These are phyloP conservation scores for Trigoniulus corallinus DNA, from an alignment of 1,140 invertebrate species.

Conservation along the genomic window DNA sequence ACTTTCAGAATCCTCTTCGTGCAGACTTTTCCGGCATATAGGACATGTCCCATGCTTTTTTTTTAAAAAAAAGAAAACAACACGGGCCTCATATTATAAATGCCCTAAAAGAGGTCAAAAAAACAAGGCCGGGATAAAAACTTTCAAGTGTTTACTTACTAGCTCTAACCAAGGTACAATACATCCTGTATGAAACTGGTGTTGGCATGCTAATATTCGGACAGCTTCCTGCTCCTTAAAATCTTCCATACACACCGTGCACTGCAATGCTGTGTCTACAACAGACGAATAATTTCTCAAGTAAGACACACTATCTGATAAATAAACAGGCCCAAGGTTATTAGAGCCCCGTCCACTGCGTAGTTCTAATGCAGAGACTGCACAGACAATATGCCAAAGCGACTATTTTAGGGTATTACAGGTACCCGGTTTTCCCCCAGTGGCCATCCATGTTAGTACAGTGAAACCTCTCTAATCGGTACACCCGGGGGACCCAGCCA, in stretches of 20 bases:
- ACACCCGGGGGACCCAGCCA: too few species aligned
- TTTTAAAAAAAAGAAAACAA: neutral
- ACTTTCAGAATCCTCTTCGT: constrained; percentile 30
- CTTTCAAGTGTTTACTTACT: constrained; percentile 30
- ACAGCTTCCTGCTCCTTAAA: constrained; percentile 68
- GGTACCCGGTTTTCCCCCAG: neutral
- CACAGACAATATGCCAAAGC: too few species aligned
- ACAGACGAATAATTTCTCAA: constrained; percentile 1
- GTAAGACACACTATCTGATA: neutral
- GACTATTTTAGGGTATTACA: too few species aligned
- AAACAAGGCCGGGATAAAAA: neutral
- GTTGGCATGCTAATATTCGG: constrained; percentile 70
- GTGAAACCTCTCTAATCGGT: too few species aligned
- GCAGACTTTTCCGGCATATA: constrained; percentile 70
- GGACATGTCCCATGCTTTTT: constrained; percentile 77
- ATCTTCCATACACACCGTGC: constrained; percentile 94
- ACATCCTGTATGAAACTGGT: constrained; percentile 81
- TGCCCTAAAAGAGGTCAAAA: neutral
- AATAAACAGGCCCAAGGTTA: too few species aligned
- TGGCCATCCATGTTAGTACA: neutral
- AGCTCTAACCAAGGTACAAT: constrained; percentile 90
- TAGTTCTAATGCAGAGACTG: too few species aligned
- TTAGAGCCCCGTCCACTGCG: too few species aligned
- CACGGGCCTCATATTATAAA: neutral
- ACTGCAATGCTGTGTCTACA: constrained; percentile 61